phyloP scores from a whole-genome alignment of 1,140 invertebrate genomes.

The Galleria mellonella region DNA sequence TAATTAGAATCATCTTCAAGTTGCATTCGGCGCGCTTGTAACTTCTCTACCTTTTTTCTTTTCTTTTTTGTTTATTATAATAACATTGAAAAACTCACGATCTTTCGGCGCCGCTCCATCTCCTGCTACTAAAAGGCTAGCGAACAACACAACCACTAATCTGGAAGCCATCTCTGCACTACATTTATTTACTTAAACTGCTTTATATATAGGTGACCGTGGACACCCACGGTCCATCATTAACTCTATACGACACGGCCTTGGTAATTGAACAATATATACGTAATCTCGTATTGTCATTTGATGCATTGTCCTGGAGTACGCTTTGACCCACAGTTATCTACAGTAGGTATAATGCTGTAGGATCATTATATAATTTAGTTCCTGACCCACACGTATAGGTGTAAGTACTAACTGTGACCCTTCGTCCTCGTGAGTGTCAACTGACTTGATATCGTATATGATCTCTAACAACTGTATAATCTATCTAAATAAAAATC shows the following conservation, averaged over 20 bases:
- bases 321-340: no score
- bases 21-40: no score
- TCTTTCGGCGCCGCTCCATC: slow-evolving; percentile 12
- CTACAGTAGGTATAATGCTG: no score
- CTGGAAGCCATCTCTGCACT: slow-evolving; percentile 20
- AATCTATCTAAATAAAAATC: no score
- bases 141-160: slow-evolving; percentile 14
- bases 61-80: not conserved
- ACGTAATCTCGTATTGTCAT: slow-evolving; percentile 11
- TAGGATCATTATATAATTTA: no score
- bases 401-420: slow-evolving; percentile 10
- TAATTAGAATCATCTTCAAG: no score
- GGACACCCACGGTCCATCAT: slow-evolving; percentile 25
- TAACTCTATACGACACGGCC: slow-evolving; percentile 23
- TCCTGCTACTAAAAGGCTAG: slow-evolving; percentile 9
- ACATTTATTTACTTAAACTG: slow-evolving; percentile 15
- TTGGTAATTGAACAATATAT: slow-evolving; percentile 28
- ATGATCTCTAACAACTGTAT: no score
- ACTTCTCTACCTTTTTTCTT: no score
- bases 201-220: slow-evolving; percentile 27
- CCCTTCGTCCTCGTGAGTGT: no score
- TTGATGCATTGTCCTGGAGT: not conserved
- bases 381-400: slow-evolving; percentile 1
- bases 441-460: no score
- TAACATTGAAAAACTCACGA: slow-evolving; percentile 16